Evolutionary conservation across 2,888 invertebrate genomes (phyloP).

Genomic region (Ceraclea dissimilis): DNA sequence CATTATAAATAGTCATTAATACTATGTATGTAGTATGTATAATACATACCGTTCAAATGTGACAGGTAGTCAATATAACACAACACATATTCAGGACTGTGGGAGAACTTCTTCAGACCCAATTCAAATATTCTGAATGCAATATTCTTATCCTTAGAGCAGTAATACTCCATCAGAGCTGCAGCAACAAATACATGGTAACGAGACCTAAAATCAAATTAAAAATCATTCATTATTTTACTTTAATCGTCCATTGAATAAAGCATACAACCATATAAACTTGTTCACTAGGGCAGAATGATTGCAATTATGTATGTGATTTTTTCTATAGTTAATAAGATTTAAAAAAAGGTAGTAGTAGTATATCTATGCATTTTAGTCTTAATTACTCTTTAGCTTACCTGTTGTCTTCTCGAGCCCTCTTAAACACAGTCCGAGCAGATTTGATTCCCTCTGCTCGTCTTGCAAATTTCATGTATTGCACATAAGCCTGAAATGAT

Average conservation of each 20-base stretch:
- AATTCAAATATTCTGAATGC: constrained; percentile 96
- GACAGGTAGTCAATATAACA: constrained; percentile 96
- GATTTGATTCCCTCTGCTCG: constrained; percentile 97
- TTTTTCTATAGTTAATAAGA: no score
- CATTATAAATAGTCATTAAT: no score
- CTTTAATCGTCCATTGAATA: background rate
- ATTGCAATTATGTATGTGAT: no score
- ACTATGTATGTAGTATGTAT: no score
- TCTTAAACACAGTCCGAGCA: constrained; percentile 89
- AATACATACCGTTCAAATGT: constrained; percentile 79
- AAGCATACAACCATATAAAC: no score
- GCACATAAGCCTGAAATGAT: constrained; percentile 74
- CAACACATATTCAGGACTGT: constrained; percentile 89
- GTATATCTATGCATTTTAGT: background rate
- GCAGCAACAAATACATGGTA: constrained; percentile 96
- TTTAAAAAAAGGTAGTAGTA: background rate
- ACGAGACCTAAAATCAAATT: constrained; percentile 47
- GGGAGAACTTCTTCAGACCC: constrained; percentile 93
- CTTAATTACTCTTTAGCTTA: constrained; percentile 30
- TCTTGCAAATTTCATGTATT: constrained; percentile 98
- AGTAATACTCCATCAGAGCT: constrained; percentile 98
- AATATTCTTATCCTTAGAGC: constrained; percentile 95
- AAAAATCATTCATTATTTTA: background rate
- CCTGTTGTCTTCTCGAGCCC: constrained; percentile 83
- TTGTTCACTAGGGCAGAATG: no score